Evolutionary conservation across 2,888 invertebrate species (phyloP).

Genomic region (Troilus luridus): DNA sequence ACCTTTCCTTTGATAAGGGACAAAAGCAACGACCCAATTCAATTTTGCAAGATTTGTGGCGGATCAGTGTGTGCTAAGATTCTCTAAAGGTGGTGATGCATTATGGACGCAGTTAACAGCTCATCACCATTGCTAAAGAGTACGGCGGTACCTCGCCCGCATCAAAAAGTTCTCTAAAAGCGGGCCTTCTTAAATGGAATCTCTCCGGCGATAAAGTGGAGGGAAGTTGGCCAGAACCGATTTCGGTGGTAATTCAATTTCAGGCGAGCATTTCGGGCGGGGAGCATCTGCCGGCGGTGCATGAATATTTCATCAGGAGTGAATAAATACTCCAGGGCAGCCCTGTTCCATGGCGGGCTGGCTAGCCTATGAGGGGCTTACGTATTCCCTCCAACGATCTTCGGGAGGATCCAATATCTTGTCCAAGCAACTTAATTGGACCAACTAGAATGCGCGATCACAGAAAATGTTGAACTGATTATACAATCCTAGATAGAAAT

Average conservation of each 20-base stretch:
- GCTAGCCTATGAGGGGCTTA: too few relatives aligned
- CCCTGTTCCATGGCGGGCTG: background rate
- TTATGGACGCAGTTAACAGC: constrained; percentile 12
- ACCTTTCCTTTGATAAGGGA: too few relatives aligned
- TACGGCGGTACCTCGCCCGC: background rate
- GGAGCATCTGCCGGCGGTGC: constrained; percentile 26
- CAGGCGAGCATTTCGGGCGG: constrained; percentile 8
- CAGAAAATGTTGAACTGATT: background rate
- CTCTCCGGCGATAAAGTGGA: constrained; percentile 22
- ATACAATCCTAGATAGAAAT: too few relatives aligned
- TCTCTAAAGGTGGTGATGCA: background rate
- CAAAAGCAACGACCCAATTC: background rate
- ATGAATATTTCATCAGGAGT: constrained; percentile 21
- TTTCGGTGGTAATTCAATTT: constrained; percentile 48
- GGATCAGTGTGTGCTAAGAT: background rate
- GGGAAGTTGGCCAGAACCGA: constrained; percentile 29
- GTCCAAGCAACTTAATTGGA: background rate
- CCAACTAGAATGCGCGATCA: background rate
- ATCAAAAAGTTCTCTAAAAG: constrained; percentile 20
- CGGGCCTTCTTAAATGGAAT: constrained; percentile 27
- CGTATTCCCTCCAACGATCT: background rate
- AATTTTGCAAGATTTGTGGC: background rate
- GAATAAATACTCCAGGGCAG: background rate
- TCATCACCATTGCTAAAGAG: constrained; percentile 24
- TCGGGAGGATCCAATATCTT: background rate